phyloP scores from a whole-genome alignment of 2,888 invertebrate species.

The Lithophane ornitopus region DNA sequence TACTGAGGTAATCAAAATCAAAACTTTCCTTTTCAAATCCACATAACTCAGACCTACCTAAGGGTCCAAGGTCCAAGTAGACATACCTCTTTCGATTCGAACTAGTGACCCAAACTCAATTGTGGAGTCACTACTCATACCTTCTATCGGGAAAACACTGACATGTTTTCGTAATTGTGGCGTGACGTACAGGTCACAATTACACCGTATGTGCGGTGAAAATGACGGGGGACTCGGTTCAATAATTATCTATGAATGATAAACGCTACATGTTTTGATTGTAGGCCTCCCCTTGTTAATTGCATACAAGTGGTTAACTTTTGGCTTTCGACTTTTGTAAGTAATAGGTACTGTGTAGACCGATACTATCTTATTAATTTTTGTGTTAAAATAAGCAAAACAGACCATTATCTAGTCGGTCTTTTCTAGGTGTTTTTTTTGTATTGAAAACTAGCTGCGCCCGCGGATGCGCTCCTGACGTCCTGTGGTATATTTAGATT shows the following conservation, averaged over 20 bases:
- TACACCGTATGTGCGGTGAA: constrained; percentile 83
- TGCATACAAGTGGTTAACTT: constrained; percentile 63
- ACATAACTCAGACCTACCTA: not conserved
- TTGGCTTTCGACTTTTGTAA: constrained; percentile 62
- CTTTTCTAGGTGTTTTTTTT: not conserved
- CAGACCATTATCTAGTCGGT: not conserved
- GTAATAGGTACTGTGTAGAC: constrained; percentile 27
- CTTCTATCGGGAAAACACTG: constrained; percentile 69
- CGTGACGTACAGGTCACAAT: constrained; percentile 77
- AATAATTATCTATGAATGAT: constrained; percentile 77
- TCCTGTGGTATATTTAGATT: not conserved
- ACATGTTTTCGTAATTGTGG: constrained; percentile 84
- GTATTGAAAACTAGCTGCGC: not conserved
- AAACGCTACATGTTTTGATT: constrained; percentile 71
- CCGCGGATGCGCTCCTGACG: not conserved
- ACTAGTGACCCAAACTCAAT: constrained; percentile 19
- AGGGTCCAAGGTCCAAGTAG: not conserved
- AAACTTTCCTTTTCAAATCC: not conserved
- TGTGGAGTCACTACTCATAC: constrained; percentile 25
- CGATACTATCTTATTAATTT: not conserved
- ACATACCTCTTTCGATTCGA: constrained; percentile 10
- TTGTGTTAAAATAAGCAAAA: not conserved
- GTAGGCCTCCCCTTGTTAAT: constrained; percentile 58
- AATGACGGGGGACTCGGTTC: constrained; percentile 64
- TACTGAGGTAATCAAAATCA: no score